Evolutionary conservation across 2,113 vertebrate genomes (phyloP).

Genomic region (Myocastor coypus): DNA sequence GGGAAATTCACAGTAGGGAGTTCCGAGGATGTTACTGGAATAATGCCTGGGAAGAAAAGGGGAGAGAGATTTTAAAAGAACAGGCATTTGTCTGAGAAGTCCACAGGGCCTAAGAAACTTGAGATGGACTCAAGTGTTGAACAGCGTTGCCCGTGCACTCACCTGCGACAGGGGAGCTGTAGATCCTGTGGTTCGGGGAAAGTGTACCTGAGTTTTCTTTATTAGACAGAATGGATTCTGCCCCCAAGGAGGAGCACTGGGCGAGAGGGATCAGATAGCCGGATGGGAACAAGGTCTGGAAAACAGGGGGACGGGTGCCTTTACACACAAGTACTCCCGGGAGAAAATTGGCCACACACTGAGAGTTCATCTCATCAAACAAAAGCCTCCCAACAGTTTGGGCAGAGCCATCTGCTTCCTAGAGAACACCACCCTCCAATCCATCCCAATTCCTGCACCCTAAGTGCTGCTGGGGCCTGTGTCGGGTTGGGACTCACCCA

Average conservation of each 20-base stretch:
- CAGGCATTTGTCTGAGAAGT: not conserved
- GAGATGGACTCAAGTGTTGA: not conserved
- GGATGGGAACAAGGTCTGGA: slow-evolving; percentile 92
- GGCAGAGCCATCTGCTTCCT: not conserved
- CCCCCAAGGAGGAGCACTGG: slow-evolving; percentile 88
- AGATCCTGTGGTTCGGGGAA: slow-evolving; percentile 88
- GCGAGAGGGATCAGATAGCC: slow-evolving; percentile 95
- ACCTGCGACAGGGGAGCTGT: slow-evolving; percentile 92
- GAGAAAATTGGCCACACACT: not conserved
- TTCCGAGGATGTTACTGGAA: slow-evolving; percentile 89
- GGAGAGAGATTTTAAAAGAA: slow-evolving; percentile 18
- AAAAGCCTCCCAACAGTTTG: not conserved
- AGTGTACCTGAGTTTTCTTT: slow-evolving; percentile 84
- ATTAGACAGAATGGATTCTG: slow-evolving; percentile 80
- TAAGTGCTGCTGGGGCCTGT: not conserved
- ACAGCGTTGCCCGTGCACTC: not conserved
- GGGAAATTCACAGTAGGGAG: slow-evolving; percentile 90
- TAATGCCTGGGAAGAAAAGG: slow-evolving; percentile 88
- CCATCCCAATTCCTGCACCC: not conserved
- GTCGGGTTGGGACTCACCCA: not conserved
- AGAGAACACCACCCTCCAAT: not conserved
- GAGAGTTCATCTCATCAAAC: not conserved
- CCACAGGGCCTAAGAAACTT: not conserved
- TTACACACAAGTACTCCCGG: slow-evolving; percentile 14
- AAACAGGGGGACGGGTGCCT: slow-evolving; percentile 65